Conservation (phyloP, 2,797 vertebrate species). For the Ara ararauna region DNA sequence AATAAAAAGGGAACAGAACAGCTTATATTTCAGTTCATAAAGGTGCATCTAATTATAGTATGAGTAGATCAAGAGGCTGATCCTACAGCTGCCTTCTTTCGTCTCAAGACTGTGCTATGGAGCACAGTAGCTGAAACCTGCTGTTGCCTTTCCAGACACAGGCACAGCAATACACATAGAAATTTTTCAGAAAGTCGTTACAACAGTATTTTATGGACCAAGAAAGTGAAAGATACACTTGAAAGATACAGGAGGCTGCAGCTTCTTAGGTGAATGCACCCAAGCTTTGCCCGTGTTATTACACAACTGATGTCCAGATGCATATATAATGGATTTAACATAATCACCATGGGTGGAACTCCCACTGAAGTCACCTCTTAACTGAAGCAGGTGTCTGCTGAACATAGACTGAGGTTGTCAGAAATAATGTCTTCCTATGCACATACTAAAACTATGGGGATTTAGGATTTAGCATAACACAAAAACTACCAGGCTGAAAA, state of each 20-base stretch:
- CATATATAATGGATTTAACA: conserved; percentile 55
- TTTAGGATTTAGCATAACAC: not conserved
- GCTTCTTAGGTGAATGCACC: not conserved
- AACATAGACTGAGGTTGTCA: not conserved
- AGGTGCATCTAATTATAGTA: conserved; percentile 35
- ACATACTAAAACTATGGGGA: not conserved
- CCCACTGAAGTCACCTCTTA: conserved; percentile 40
- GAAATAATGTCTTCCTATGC: not conserved
- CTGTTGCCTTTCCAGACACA: not conserved
- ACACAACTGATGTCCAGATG: conserved; percentile 16
- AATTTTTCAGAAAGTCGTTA: not conserved
- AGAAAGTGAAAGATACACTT: not conserved
- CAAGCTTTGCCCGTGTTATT: not conserved
- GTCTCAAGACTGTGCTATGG: not conserved
- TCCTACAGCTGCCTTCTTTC: not conserved
- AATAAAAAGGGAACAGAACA: not conserved
- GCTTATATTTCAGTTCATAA: conserved; percentile 23
- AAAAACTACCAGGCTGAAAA: not conserved
- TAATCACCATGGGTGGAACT: conserved; percentile 38
- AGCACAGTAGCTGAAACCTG: not conserved
- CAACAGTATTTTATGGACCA: not conserved
- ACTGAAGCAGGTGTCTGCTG: conserved; percentile 24
- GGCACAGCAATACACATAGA: not conserved
- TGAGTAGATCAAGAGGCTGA: conserved; percentile 22
- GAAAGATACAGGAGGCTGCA: not conserved